phyloP scores from a whole-genome alignment of 2,113 vertebrate species.

The Atractosteus spatula region DNA sequence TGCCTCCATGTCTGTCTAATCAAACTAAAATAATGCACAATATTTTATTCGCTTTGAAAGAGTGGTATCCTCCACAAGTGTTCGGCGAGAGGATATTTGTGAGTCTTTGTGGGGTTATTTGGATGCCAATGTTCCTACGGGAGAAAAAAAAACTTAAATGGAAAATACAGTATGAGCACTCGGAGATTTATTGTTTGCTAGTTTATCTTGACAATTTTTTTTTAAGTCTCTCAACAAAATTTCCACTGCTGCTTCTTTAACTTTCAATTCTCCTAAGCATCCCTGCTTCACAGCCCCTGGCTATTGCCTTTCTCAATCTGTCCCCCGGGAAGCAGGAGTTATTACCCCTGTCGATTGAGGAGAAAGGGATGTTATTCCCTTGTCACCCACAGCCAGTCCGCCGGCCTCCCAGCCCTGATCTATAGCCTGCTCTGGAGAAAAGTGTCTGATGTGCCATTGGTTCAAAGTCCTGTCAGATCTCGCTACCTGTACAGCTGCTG shows the following conservation, averaged over 20 bases:
- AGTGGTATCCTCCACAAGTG: too few species aligned
- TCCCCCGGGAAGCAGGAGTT: conserved; percentile 97
- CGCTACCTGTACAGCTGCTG: conserved; percentile 53
- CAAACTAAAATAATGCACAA: too few species aligned
- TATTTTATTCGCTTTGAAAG: too few species aligned
- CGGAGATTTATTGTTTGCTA: conserved; percentile 55
- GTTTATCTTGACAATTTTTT: conserved; percentile 58
- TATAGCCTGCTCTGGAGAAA: conserved; percentile 78
- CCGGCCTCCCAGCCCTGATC: conserved; percentile 90
- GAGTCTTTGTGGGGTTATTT: too few species aligned
- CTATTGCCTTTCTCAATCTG: conserved; percentile 99
- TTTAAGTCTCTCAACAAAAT: conserved; percentile 61
- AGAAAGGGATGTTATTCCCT: conserved; percentile 99
- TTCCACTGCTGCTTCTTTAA: conserved; percentile 80
- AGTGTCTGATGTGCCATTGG: conserved; percentile 67
- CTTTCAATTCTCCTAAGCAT: conserved; percentile 95
- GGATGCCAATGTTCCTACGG: too few species aligned
- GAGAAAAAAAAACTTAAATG: conserved; percentile 16
- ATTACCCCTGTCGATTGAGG: conserved; percentile 97
- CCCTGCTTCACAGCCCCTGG: conserved; percentile 93
- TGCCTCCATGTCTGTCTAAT: too few species aligned
- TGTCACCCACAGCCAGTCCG: conserved; percentile 85
- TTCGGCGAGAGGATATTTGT: too few species aligned
- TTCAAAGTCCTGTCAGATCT: conserved; percentile 65
- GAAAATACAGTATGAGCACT: conserved; percentile 41